Conservation (phyloP, 1,140 invertebrate species). For the Globodera ellingtonae region DNA sequence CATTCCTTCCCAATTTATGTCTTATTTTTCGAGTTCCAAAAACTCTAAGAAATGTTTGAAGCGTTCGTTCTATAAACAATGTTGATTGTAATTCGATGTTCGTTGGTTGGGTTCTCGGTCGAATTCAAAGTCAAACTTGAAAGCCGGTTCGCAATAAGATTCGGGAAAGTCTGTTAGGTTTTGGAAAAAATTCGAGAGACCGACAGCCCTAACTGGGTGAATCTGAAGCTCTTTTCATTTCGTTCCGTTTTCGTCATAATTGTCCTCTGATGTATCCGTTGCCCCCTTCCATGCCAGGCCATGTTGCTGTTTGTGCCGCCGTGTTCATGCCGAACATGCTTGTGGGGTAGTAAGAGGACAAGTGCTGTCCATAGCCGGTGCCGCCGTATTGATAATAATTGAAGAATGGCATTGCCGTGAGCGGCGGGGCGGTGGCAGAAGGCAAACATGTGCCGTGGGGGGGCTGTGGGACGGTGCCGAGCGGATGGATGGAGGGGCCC, state of each 20-base stretch:
- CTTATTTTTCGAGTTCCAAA: background rate
- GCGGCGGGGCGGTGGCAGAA: background rate
- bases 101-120: too few species aligned
- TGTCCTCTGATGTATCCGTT: background rate
- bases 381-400: background rate
- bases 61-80: background rate
- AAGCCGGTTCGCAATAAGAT: too few species aligned
- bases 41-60: background rate
- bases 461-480: background rate
- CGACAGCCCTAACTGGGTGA: background rate
- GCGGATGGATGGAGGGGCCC: background rate
- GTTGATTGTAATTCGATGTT: background rate
- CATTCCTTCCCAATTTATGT: background rate
- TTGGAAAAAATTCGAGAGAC: too few species aligned
- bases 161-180: too few species aligned
- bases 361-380: background rate
- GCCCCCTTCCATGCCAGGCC: background rate
- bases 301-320: background rate
- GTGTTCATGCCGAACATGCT: background rate
- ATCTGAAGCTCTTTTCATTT: background rate
- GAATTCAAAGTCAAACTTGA: too few species aligned
- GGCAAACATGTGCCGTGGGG: background rate
- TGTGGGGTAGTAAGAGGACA: background rate
- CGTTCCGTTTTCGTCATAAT: background rate
- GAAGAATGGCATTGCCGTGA: background rate